Base-by-base conservation (phyloP, 2,113 vertebrate genomes). In the Myanophis thanlyinensis region DNA sequence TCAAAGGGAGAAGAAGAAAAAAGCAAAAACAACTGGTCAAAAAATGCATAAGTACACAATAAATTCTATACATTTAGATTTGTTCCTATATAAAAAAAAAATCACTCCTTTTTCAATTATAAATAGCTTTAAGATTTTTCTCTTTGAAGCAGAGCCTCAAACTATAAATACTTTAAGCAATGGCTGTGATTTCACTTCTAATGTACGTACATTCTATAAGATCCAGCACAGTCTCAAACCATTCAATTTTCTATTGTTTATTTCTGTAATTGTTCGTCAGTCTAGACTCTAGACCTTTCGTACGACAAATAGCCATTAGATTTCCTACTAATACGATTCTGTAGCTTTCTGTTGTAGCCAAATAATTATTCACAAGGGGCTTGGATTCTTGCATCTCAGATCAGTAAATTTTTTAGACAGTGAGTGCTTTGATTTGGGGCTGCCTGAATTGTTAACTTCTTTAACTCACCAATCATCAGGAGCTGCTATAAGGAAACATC, bases 271-370 rank as follows among this genome's bases (percentile, higher is more conserved):
- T 0, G 0, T 10, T 94, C 53, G 87, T 89, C 0, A 0, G 49
- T 30, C 93, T 80, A 90, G 0, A 30, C 94, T 30, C 93, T 80
- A 90, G 0, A 30, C 94, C 95, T 90, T 89, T 91, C 94, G 84
- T 86, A 30, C 12, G 85, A 86, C 51, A 8, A 85, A 89, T 87
- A 87, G 27, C 89, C 93, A 84, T 87, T 80, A 90, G 91, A 56
- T 48, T 89, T 0, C 12, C 90, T 96, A 95, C 89, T 95, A 96
- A 95, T 95, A 95, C 94, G 53, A 73, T 44, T 44, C 20, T 95
- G 93, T 88, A 95, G 94, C 93, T 96, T 95, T 95, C 91, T 96
- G 87, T 93, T 96, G 94, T 0, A 95, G 94, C 93, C 59, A 89
- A 92, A 53, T 90, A 95, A 96, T 92, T 12, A 48, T 93, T 95